Conservation (phyloP, 1,140 invertebrate genomes). For the Lepidurus packardi region DNA sequence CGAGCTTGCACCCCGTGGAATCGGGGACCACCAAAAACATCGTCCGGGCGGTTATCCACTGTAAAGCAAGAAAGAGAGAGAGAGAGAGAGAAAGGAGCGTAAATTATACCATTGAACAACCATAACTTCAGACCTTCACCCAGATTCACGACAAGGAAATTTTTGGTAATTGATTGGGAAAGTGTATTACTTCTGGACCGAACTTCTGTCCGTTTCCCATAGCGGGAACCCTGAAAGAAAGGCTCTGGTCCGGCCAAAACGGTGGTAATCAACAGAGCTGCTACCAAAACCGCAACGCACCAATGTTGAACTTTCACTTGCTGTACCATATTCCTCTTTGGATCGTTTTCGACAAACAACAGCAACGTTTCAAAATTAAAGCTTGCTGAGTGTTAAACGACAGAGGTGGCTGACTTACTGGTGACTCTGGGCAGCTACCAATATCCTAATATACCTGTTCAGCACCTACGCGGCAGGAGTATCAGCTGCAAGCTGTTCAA, state of each 20-base stretch:
- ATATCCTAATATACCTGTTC: constrained; percentile 7
- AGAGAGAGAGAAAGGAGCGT: not conserved
- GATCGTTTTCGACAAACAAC: not conserved
- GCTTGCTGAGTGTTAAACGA: not conserved
- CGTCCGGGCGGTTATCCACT: constrained; percentile 29
- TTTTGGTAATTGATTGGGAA: not conserved
- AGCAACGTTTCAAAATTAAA: not conserved
- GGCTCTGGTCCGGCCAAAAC: constrained; percentile 27
- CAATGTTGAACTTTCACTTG: constrained; percentile 11
- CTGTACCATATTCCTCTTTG: not conserved
- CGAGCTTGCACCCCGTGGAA: constrained; percentile 28
- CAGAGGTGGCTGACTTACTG: not conserved
- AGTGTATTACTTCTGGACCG: constrained; percentile 24
- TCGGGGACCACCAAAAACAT: constrained; percentile 32
- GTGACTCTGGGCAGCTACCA: not conserved
- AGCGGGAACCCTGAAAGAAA: constrained; percentile 29
- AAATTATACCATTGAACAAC: not conserved
- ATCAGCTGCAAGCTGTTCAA: not conserved
- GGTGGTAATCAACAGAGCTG: constrained; percentile 26
- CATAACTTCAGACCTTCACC: not conserved
- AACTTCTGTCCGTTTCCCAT: constrained; percentile 31
- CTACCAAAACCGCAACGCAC: constrained; percentile 24
- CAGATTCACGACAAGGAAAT: not conserved
- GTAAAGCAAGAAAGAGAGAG: not conserved
- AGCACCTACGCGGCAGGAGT: not conserved